Percentiles rank a stretch among this genome's conserved stretches.
These are phyloP conservation scores for Corythornis cristatus DNA, from an alignment of 2,113 vertebrate genomes.

Conservation along the genomic window DNA sequence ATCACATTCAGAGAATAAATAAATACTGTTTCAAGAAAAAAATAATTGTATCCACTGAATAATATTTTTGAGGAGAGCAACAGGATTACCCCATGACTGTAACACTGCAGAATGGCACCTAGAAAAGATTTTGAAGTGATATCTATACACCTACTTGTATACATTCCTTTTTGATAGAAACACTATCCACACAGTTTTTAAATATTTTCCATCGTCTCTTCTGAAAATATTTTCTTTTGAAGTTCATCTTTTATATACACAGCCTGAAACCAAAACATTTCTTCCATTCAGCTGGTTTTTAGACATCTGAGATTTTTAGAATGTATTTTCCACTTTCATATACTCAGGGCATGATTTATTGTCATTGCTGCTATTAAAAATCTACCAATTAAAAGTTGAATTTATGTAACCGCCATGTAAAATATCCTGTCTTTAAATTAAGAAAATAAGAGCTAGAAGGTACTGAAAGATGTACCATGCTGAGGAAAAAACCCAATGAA, in stretches of 20 bases:
- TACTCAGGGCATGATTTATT: background rate
- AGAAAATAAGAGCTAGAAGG: background rate
- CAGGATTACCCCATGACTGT: background rate
- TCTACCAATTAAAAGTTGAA: background rate
- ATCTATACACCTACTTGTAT: background rate
- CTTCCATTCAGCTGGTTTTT: background rate
- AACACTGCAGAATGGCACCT: background rate
- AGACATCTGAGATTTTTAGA: background rate
- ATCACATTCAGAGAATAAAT: rapidly evolving
- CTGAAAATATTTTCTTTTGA: background rate
- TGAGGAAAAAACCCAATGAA: background rate
- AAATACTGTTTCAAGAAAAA: background rate
- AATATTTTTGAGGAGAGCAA: background rate
- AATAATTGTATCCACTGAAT: background rate
- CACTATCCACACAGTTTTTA: background rate
- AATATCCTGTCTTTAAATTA: background rate
- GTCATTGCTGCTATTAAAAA: background rate
- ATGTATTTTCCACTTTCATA: background rate
- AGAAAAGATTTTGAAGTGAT: background rate
- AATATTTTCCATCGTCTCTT: background rate
- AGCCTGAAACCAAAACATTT: background rate
- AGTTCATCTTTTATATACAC: background rate
- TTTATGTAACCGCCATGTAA: background rate
- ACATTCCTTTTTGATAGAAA: background rate
- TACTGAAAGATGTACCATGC: background rate